phyloP scores from a whole-genome alignment of 1,140 invertebrate species.

The Drosophila tristis region DNA sequence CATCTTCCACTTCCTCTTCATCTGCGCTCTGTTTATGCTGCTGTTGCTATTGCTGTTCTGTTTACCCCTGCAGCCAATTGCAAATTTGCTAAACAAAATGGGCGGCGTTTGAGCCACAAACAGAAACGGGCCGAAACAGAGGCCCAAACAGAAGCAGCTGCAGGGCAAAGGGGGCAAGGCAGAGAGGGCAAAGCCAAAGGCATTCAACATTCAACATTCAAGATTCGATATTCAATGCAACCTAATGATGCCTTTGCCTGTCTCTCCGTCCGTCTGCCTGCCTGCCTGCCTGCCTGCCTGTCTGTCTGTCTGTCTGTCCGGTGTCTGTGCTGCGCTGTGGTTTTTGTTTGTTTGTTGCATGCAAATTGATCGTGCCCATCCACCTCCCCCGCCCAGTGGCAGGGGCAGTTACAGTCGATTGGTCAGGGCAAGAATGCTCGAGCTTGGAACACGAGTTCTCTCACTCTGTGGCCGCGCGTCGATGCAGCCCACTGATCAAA shows the following conservation, averaged over 20 bases:
- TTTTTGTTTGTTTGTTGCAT: constrained; percentile 37
- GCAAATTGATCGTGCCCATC: constrained; percentile 47
- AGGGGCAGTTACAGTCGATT: constrained; percentile 54
- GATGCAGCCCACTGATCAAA: constrained; percentile 37
- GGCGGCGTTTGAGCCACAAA: constrained; percentile 57
- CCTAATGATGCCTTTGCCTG: constrained; percentile 45
- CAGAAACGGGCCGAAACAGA: constrained; percentile 5
- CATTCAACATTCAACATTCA: constrained; percentile 11
- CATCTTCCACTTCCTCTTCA: too few relatives aligned
- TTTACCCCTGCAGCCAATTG: constrained; percentile 58
- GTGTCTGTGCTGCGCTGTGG: constrained; percentile 3
- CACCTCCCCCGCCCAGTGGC: background rate
- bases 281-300: too few relatives aligned
- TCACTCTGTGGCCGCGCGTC: constrained; percentile 48
- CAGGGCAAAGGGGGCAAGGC: background rate
- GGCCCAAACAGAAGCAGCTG: background rate
- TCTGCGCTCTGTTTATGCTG: too few relatives aligned
- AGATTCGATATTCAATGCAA: constrained; percentile 47
- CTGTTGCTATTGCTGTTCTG: too few relatives aligned
- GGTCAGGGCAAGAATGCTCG: constrained; percentile 43
- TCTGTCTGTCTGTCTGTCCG: constrained; percentile 4
- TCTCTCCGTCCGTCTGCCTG: constrained; percentile 1
- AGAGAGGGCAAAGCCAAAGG: too few relatives aligned
- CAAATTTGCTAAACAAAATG: constrained; percentile 80
- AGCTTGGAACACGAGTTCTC: constrained; percentile 45